phyloP scores from a whole-genome alignment of 2,888 invertebrate genomes.

The Morpho deidamia region DNA sequence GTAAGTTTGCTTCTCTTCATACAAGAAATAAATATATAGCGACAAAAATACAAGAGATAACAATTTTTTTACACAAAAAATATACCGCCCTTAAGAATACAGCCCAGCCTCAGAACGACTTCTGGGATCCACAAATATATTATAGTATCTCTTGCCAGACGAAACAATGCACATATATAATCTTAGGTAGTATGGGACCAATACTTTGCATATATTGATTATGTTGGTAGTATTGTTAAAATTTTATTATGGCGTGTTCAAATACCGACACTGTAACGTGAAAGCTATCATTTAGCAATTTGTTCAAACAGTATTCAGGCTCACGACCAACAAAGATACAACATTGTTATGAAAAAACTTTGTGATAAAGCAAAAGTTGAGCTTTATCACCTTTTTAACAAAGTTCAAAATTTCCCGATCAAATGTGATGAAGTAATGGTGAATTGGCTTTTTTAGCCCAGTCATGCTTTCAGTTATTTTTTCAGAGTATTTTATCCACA shows the following conservation, averaged over 20 bases:
- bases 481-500: conserved; percentile 13
- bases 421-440: conserved; percentile 4
- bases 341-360: conserved; percentile 5
- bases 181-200: too few species aligned
- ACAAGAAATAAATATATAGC: neutral
- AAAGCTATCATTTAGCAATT: neutral
- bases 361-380: neutral
- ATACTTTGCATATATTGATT: neutral
- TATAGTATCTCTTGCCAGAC: too few species aligned
- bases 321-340: conserved; percentile 9
- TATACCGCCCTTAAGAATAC: too few species aligned
- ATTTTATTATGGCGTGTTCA: neutral
- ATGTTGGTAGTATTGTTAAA: neutral
- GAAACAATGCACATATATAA: too few species aligned
- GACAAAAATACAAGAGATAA: too few species aligned
- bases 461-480: conserved; percentile 14
- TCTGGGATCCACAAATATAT: too few species aligned
- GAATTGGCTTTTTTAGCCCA: conserved; percentile 10
- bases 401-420: neutral
- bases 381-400: conserved; percentile 1
- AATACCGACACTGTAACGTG: neutral
- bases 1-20: neutral
- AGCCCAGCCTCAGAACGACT: too few species aligned
- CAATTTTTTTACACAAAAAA: too few species aligned
- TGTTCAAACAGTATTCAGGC: conserved; percentile 1